phyloP scores from a whole-genome alignment of 2,797 vertebrate species.

The Anguilla megastoma region DNA sequence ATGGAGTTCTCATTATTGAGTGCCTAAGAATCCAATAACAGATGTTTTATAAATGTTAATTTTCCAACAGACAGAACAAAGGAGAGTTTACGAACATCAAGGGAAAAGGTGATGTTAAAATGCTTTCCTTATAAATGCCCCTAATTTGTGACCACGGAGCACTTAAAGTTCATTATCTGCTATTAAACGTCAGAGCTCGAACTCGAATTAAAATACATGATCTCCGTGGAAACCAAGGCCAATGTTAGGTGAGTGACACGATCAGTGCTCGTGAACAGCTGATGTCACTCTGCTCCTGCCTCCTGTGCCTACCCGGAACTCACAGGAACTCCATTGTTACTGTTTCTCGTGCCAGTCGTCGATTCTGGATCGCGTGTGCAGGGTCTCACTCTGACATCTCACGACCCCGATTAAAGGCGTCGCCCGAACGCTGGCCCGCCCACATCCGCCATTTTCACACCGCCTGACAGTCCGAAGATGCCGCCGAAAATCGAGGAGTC shows the following conservation, averaged over 20 bases:
- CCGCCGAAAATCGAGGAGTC: neutral
- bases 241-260: neutral
- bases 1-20: neutral
- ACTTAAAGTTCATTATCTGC: neutral
- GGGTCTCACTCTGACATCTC: neutral
- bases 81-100: no score
- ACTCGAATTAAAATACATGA: no score
- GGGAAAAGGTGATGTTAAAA: no score
- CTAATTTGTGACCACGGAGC: neutral
- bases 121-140: no score
- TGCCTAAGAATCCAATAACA: neutral
- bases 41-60: neutral
- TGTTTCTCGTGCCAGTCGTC: neutral
- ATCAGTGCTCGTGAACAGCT: neutral
- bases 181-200: neutral
- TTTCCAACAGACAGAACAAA: neutral
- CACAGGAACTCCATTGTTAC: neutral
- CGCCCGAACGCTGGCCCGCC: neutral
- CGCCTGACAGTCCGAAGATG: neutral
- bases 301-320: neutral
- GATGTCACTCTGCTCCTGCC: slow-evolving; percentile 1
- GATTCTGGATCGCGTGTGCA: neutral
- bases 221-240: neutral
- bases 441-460: neutral
- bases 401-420: neutral